Base-by-base conservation (phyloP, 64 coral and sea anemone species). In the Montipora cactus region DNA sequence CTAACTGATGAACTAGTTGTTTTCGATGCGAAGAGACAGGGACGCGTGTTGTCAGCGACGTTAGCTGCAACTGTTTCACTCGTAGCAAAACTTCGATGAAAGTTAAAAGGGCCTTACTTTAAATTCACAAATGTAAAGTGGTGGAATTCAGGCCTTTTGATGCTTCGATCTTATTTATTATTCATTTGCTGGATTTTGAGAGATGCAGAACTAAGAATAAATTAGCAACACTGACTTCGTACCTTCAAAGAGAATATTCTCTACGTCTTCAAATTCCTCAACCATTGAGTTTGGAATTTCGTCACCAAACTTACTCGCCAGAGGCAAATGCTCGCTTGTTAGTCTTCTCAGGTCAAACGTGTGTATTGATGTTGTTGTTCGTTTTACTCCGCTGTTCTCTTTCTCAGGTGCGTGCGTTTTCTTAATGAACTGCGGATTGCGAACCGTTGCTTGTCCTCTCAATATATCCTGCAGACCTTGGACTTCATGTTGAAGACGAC, bases 401-500 rank as follows among this genome's bases (percentile, higher is more conserved):
- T 19, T 69, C 62, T 71, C 82, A 49, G 61, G 5, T 19, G 49
- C 21, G 67, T 71, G 61, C 2, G 62, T 44, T 49, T 11, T 44
- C 14, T 85, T 85, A 21, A 8, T 47, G 12, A 70, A 44, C 15
- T n/a, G 64, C 64, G 62, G 62, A 8, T 62, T 71, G 7, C 64
- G 82, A 13, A 86, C 67, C 10, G 62, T 70, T 2, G 9, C 82
- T 23, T 86, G 82, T 49, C 71, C 82, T 72, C 64, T 69, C 18
- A 86, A 67, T 0, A 47, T 86, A 4, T 50, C 7, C 44, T 86
- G 82, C 59, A 86, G 47, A 21, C 44, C 82, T 50, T 86, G 70
- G 8, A 86, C 82, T 71, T 86, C 82, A 72, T 47, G 44, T 72
- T 72, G 64, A 44, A 86, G 18, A 4, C 82, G 82, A 44, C 47